Conservation (phyloP, 2,113 vertebrate genomes). For the Diglossa brunneiventris region DNA sequence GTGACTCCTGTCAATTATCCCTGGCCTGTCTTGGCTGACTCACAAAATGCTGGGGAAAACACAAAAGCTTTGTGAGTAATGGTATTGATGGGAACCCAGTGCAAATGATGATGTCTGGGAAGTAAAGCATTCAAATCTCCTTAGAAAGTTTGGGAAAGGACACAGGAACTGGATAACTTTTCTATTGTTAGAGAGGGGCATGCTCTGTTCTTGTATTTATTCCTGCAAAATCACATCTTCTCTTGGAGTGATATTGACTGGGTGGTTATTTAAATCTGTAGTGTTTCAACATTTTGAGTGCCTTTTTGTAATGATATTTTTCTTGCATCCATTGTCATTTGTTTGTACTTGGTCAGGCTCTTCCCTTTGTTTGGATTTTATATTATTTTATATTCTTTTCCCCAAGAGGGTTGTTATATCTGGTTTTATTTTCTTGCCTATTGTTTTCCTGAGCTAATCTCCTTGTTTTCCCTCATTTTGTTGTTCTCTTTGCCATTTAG, state of each 20-base stretch:
- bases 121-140: background rate
- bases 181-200: background rate
- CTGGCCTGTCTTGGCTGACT: background rate
- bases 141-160: background rate
- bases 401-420: background rate
- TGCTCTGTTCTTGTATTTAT: background rate
- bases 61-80: constrained; percentile 29
- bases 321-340: background rate
- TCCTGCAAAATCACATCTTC: background rate
- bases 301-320: background rate
- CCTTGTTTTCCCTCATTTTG: background rate
- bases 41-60: background rate
- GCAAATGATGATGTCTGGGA: background rate
- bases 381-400: background rate
- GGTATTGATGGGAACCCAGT: background rate
- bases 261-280: background rate
- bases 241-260: background rate
- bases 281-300: background rate
- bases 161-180: background rate
- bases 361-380: background rate
- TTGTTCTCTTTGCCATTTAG: background rate
- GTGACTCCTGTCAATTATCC: background rate
- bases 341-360: background rate
- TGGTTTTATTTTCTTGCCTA: background rate
- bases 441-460: constrained; percentile 18